Conservation (phyloP, 1,140 invertebrate genomes). For the Drosophila orena region DNA sequence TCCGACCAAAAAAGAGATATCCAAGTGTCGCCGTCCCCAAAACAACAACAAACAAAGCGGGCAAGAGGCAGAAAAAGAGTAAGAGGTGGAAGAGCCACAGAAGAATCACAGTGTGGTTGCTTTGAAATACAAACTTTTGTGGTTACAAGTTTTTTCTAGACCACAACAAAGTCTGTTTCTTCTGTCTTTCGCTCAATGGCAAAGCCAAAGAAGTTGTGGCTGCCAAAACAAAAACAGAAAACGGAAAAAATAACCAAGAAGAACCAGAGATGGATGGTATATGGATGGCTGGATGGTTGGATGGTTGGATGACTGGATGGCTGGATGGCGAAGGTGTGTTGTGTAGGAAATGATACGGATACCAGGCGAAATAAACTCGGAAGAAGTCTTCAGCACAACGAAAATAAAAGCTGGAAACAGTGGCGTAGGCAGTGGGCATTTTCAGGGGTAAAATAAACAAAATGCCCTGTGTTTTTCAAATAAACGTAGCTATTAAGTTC, state of each 20-base stretch:
- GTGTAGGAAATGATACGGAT: constrained; percentile 60
- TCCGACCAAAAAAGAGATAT: constrained; percentile 65
- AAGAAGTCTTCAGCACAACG: constrained; percentile 65
- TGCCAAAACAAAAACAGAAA: constrained; percentile 60
- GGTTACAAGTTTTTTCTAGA: constrained; percentile 78
- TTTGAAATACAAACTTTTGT: constrained; percentile 83
- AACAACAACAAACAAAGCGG: constrained; percentile 44
- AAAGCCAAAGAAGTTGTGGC: constrained; percentile 63
- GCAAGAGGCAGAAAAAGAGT: constrained; percentile 13
- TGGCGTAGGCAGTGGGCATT: constrained; percentile 2
- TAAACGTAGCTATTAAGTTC: not conserved
- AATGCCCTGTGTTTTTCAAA: not conserved
- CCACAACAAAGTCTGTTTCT: constrained; percentile 56
- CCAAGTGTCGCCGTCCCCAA: constrained; percentile 66
- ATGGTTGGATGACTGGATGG: not conserved
- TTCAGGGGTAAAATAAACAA: constrained; percentile 2
- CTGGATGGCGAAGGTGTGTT: constrained; percentile 60
- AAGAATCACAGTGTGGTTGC: constrained; percentile 53
- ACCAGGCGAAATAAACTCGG: constrained; percentile 54
- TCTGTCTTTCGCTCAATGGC: constrained; percentile 36
- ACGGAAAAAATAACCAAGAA: constrained; percentile 23
- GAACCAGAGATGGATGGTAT: constrained; percentile 28
- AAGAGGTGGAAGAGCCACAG: constrained; percentile 23
- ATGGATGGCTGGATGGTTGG: constrained; percentile 15
- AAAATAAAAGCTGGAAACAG: constrained; percentile 8